These are phyloP conservation scores for Antitype chi DNA, from an alignment of 2,888 invertebrate species.

Conservation along the genomic window DNA sequence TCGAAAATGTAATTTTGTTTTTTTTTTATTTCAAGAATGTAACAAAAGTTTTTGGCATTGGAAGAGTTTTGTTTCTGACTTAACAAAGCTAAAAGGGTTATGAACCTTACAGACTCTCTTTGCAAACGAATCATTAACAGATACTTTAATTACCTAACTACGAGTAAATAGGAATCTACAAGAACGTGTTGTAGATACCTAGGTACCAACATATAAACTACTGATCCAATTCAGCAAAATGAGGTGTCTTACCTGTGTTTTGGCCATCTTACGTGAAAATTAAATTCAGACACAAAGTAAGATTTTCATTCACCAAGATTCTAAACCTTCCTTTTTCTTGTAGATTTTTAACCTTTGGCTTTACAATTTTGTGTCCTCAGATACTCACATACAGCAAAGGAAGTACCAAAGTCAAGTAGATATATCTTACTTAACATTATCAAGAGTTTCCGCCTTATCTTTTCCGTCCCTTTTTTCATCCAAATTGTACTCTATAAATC, in stretches of 20 bases:
- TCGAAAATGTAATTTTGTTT: not conserved
- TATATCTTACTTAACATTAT: constrained; percentile 34
- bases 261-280: not conserved
- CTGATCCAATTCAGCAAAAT: not conserved
- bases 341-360: not conserved
- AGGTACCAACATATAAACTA: not conserved
- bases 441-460: constrained; percentile 37
- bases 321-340: not conserved
- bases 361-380: not conserved
- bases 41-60: not conserved
- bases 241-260: fast-evolving
- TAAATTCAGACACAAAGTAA: not conserved
- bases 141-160: not conserved
- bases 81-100: not conserved
- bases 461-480: constrained; percentile 18
- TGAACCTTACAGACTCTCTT: not conserved
- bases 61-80: not conserved
- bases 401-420: not conserved
- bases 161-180: not conserved
- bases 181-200: no score
- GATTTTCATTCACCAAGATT: not conserved
- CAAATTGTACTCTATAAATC: constrained; percentile 38
- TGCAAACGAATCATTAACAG: not conserved
- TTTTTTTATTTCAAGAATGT: not conserved
- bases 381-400: not conserved